Percentiles rank a stretch among this genome's conserved stretches.
phyloP scores from a whole-genome alignment of 2,113 vertebrate species.

The Dinomys branickii region DNA sequence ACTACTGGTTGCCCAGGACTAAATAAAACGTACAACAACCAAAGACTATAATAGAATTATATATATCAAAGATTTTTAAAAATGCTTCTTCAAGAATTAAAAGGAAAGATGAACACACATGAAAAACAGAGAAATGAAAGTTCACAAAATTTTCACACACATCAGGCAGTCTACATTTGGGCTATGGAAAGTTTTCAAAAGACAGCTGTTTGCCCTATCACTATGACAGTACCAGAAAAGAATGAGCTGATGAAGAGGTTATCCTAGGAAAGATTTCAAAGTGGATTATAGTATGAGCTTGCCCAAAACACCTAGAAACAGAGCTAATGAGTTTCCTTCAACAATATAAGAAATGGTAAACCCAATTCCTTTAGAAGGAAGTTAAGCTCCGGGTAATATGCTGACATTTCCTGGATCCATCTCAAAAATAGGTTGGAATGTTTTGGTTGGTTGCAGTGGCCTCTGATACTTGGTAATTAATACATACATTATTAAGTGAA shows the following conservation, averaged over 20 bases:
- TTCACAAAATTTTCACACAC: slow-evolving; percentile 48
- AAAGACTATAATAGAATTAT: slow-evolving; percentile 43
- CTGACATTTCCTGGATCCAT: slow-evolving; percentile 75
- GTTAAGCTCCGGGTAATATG: slow-evolving; percentile 52
- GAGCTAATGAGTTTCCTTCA: slow-evolving; percentile 58
- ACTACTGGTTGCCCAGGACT: background rate
- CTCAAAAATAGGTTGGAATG: slow-evolving; percentile 46
- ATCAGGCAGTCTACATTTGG: background rate
- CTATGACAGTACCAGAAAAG: background rate
- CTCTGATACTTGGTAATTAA: slow-evolving; percentile 51
- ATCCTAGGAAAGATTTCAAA: background rate
- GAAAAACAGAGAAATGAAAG: background rate
- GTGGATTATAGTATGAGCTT: background rate
- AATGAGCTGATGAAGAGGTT: background rate
- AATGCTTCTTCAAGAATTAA: background rate
- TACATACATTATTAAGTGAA: slow-evolving; percentile 56
- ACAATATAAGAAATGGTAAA: slow-evolving; percentile 63
- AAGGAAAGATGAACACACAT: background rate
- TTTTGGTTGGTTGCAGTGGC: slow-evolving; percentile 54
- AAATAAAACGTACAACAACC: slow-evolving; percentile 45
- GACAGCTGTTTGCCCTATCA: background rate
- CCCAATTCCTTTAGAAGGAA: slow-evolving; percentile 64
- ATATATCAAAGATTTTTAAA: background rate
- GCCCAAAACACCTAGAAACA: background rate
- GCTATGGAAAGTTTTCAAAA: slow-evolving; percentile 6